Base-by-base conservation (phyloP, 1,140 invertebrate genomes). In the Plectus sambesii region DNA sequence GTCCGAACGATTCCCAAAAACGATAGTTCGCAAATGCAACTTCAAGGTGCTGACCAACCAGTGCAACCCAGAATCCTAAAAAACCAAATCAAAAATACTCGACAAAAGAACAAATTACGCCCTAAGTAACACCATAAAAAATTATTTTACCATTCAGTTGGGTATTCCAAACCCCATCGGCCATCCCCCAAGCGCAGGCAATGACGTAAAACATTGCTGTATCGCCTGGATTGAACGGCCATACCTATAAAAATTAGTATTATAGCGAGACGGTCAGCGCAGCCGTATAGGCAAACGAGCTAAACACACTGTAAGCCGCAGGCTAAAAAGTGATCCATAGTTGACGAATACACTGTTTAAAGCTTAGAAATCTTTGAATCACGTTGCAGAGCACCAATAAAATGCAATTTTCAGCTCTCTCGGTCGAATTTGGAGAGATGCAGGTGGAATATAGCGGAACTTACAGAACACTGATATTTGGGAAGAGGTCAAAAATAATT, bases 161-260 rank as follows among this genome's bases (percentile, higher is more conserved):
- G 0, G 90, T 94, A 68, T 94, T 89, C 89, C 89, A 96, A 0
- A 94, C 85, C 2, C 87, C 87, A 68, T 94, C 90, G 4, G 85
- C 85, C n/a, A 92, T 81, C 17, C 90, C 90, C 89, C 89, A 96
- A 0, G 92, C 73, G 0, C 85, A 87, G 2, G 86, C 85, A 39
- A 94, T 81, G 9, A 85, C 79, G 71, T 85, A 94, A 76, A 93
- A 93, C 2, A 87, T 74, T 12, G 80, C 74, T 0, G 82, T 79
- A 27, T 80, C 81, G 8, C 81, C 78, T 0, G 84, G 83, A 66
- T 82, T 80, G 0, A 89, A 86, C 46, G 77, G 80, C 88, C 89
- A 94, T 50, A 86, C 60, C 60, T 12, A 33, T 33, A 33, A 33
- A n/a, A n/a, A n/a, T n/a, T n/a, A n/a, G n/a, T n/a, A n/a, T n/a